Percentiles rank a stretch among this genome's conserved stretches.
phyloP scores from a whole-genome alignment of 1,140 invertebrate genomes.

The Rhizoglyphus robini region DNA sequence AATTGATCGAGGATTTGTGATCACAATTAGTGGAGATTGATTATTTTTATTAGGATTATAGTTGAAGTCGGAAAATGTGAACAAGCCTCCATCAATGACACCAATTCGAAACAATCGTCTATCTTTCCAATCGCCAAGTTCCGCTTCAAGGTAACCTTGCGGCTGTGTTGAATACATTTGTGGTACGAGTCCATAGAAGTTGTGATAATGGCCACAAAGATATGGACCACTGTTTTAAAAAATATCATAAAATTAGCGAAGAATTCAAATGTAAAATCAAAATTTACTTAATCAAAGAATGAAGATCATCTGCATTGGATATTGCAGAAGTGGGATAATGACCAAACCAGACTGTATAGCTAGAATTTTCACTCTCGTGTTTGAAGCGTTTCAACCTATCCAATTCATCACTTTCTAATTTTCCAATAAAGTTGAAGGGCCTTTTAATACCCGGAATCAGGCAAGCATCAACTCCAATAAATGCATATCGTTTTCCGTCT shows the following conservation, averaged over 20 bases:
- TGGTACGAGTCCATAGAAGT: conserved; percentile 55
- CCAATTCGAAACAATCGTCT: conserved; percentile 68
- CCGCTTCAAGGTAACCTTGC: conserved; percentile 71
- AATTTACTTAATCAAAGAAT: conserved; percentile 40
- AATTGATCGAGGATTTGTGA: conserved; percentile 78
- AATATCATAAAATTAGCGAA: conserved; percentile 29
- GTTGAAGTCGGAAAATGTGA: conserved; percentile 69
- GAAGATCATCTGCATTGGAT: conserved; percentile 43
- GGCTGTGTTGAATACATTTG: conserved; percentile 80
- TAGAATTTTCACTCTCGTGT: conserved; percentile 5
- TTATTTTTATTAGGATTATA: conserved; percentile 40
- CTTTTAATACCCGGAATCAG: conserved; percentile 65
- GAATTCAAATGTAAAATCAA: neutral
- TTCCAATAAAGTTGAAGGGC: conserved; percentile 85
- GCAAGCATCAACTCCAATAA: conserved; percentile 77
- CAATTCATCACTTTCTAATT: conserved; percentile 40
- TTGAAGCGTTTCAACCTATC: conserved; percentile 11
- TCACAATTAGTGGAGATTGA: conserved; percentile 61
- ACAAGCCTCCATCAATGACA: conserved; percentile 71
- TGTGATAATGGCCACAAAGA: conserved; percentile 82
- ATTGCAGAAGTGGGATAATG: conserved; percentile 87
- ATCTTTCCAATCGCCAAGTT: conserved; percentile 86
- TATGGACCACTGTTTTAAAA: conserved; percentile 47
- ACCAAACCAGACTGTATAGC: conserved; percentile 61
- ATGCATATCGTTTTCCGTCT: conserved; percentile 52